Percentiles rank a stretch among this genome's conserved stretches.
phyloP scores from a whole-genome alignment of 2,113 vertebrate species.

The Salvator merianae region DNA sequence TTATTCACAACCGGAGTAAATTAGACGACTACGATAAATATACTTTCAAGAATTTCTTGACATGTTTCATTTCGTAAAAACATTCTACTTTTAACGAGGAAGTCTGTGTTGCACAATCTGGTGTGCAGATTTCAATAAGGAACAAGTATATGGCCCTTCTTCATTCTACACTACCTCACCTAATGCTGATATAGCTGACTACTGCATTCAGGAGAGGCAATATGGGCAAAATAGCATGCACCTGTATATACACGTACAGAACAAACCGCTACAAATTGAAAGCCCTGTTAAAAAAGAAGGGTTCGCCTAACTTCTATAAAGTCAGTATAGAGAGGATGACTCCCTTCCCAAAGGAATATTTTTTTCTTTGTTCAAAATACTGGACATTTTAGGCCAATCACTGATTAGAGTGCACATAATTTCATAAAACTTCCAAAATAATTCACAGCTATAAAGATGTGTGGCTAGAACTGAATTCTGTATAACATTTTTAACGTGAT shows the following conservation, averaged over 20 bases:
- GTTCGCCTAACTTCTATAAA: too few relatives aligned
- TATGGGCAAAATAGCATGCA: not conserved
- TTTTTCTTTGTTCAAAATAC: not conserved
- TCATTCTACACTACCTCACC: not conserved
- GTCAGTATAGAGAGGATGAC: too few relatives aligned
- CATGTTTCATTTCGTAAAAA: not conserved
- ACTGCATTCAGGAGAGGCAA: not conserved
- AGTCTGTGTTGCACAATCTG: not conserved
- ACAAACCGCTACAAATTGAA: too few relatives aligned
- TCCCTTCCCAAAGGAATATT: too few relatives aligned
- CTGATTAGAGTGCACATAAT: not conserved
- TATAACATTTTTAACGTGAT: too few relatives aligned
- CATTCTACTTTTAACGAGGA: not conserved
- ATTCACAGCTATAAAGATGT: not conserved
- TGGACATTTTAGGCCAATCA: not conserved
- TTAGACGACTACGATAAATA: not conserved
- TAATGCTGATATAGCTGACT: not conserved
- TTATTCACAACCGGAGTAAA: constrained; percentile 21
- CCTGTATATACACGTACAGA: not conserved
- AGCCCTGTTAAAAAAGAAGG: too few relatives aligned
- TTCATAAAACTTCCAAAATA: not conserved
- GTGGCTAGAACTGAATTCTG: too few relatives aligned
- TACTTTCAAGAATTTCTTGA: not conserved
- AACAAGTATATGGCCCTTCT: not conserved
- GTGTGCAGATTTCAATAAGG: too few relatives aligned